Base-by-base conservation (phyloP, 1,140 invertebrate genomes). In the Pseudomyrmex dendroicus region DNA sequence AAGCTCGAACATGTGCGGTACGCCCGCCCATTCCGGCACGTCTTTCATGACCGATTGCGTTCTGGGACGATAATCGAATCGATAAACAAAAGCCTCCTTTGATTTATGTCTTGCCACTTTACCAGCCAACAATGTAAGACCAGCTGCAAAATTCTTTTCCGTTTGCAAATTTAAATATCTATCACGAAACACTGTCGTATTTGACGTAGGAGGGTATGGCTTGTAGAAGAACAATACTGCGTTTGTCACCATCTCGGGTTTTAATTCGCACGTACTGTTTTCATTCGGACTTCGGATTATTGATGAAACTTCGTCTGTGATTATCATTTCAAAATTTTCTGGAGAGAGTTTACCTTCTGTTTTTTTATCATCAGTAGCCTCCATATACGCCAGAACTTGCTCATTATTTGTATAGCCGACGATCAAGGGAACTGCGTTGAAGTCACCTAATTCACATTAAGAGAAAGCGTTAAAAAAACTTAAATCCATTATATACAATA, bases 331-430 rank as follows among this genome's bases (percentile, higher is more conserved):
- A 83, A 96, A 96, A 82, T 96, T 95, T 87, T 84, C 93, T 90
- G 84, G 92, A 93, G 78, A 95, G 91, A 89, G 92, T 92, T 87
- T 95, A 20, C 91, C 95, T 22, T 95, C 95, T 1, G 94, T 92
- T 50, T 95, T 95, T 67, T 95, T 95, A 22, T 95, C 95, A 20
- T 95, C 95, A 1, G 96, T 87, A 13, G 95, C 90, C 44, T 94
- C 93, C n/a, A 92, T 91, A 17, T 92, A 93, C 10, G 93, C 92
- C 7, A 97, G 90, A 20, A 96, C 96, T 84, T 97, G 96, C 91
- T 98, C 97, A 95, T 97, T 97, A 86, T 97, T 96, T 0, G 97
- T 97, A 77, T 96, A 97, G 1, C 97, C 97, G 4, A 95, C 95
- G 66, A 98, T 92, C 10, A 97, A 86, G 0, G 97, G 97, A 1